Percentiles rank a stretch among this genome's conserved stretches.
Conservation (phyloP, 2,797 vertebrate species). For the Argentina silus region DNA sequence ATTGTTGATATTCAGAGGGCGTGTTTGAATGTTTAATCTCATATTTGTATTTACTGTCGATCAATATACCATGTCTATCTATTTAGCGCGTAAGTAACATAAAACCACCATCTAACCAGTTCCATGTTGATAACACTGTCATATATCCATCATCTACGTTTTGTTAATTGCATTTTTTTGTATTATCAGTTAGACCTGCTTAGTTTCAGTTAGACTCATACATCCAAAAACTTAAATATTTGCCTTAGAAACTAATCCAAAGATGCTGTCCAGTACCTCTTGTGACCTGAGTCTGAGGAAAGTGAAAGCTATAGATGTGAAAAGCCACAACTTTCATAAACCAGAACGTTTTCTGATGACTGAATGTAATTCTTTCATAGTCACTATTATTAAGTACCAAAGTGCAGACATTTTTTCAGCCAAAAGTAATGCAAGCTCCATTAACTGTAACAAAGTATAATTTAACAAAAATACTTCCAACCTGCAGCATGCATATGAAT, state of each 20-base stretch:
- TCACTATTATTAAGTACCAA: neutral
- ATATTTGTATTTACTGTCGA: too few relatives aligned
- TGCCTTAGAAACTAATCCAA: slow-evolving; percentile 49
- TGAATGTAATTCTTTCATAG: neutral
- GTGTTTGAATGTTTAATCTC: too few relatives aligned
- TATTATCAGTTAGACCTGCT: neutral
- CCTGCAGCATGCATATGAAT: neutral
- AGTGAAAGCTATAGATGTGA: too few relatives aligned
- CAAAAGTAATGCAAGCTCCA: slow-evolving; percentile 1
- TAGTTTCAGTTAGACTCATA: neutral
- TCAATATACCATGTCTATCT: too few relatives aligned
- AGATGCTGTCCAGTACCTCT: slow-evolving; percentile 18
- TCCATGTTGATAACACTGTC: too few relatives aligned
- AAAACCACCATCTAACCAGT: too few relatives aligned
- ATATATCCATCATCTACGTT: too few relatives aligned
- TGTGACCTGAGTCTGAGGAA: neutral
- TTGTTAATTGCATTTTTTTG: too few relatives aligned
- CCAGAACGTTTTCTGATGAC: too few relatives aligned
- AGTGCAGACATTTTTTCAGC: slow-evolving; percentile 8
- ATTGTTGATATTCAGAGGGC: too few relatives aligned
- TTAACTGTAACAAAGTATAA: slow-evolving; percentile 20
- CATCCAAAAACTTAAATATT: neutral
- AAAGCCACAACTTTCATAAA: too few relatives aligned
- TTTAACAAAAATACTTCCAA: slow-evolving; percentile 1
- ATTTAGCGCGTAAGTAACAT: too few relatives aligned